Percentiles rank a stretch among this genome's conserved stretches.
These are phyloP conservation scores for Vanessa cardui DNA, from an alignment of 2,888 invertebrate species.

Conservation along the genomic window DNA sequence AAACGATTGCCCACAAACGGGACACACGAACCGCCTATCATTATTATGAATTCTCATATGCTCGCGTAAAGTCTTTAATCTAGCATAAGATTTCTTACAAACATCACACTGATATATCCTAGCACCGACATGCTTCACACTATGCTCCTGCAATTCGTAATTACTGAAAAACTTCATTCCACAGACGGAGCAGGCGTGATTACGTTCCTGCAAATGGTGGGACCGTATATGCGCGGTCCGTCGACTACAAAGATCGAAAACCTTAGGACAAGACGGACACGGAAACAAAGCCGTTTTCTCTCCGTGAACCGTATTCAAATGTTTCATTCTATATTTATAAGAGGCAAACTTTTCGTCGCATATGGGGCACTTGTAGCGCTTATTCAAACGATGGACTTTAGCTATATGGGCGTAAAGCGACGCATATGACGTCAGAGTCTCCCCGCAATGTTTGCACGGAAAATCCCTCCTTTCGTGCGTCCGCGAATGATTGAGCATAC, in stretches of 20 bases:
- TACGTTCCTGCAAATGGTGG: slow-evolving; percentile 74
- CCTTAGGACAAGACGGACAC: slow-evolving; percentile 70
- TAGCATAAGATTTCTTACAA: slow-evolving; percentile 76
- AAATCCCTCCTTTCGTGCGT: slow-evolving; percentile 70
- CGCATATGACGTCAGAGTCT: slow-evolving; percentile 63
- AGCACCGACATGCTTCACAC: slow-evolving; percentile 79
- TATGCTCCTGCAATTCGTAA: slow-evolving; percentile 80
- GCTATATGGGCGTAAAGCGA: slow-evolving; percentile 67
- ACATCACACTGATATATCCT: slow-evolving; percentile 81
- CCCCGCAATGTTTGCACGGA: slow-evolving; percentile 68
- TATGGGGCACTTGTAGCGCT: slow-evolving; percentile 75
- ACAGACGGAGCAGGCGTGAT: slow-evolving; percentile 77
- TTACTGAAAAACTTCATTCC: slow-evolving; percentile 81
- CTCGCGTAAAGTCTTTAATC: slow-evolving; percentile 72
- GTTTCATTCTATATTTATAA: slow-evolving; percentile 71
- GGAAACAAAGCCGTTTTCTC: slow-evolving; percentile 71
- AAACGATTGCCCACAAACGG: slow-evolving; percentile 70
- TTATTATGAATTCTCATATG: slow-evolving; percentile 77
- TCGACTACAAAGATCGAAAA: slow-evolving; percentile 72
- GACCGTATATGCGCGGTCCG: slow-evolving; percentile 71
- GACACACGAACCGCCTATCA: slow-evolving; percentile 69
- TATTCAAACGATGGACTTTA: slow-evolving; percentile 67
- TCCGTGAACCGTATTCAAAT: slow-evolving; percentile 66
- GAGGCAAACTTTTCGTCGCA: slow-evolving; percentile 75
- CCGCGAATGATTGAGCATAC: slow-evolving; percentile 70